Base-by-base conservation (phyloP, 2,797 vertebrate species). In the Dendrocincla fuliginosa region DNA sequence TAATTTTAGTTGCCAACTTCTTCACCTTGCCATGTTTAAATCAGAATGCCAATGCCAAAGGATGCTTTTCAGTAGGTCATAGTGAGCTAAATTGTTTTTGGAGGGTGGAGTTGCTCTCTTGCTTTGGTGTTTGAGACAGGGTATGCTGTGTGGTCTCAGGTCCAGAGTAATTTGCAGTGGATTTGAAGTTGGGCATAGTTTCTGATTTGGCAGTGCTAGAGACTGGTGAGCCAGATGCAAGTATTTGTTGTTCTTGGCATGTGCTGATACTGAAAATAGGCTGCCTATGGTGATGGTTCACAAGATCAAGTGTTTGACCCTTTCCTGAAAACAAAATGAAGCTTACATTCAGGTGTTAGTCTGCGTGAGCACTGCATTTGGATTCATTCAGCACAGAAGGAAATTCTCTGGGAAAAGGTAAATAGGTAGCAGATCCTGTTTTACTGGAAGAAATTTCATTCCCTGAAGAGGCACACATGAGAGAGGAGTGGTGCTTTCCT, bases 391-490 rank as follows among this genome's bases (percentile, higher is more conserved):
- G 32, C 44, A 59, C 8, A 49, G n/a, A 84, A 89, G 27, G 5
- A 91, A 76, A 8, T 9, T 32, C 44, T 50, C 49, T 37, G 27
- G 33, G 47, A 57, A 76, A 90, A 85, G 39, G 25, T 35, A 71
- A 70, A 59, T 16, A 65, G 32, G 47, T 52, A 82, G 69, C 41
- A 55, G 65, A 41, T 81, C 53, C n/a, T 49, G 39, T 41, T 60
- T 65, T 59, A 69, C 19, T 49, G 41, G 59, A 85, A 61, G 52
- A 94, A 85, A 83, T 61, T 70, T 67, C 7, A 61, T 55, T 7
- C 46, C n/a, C 50, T 69, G 35, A 68, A 82, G 6, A 0, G 0
- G 22, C 3, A 3, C 0, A 2, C 12, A 13, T 7, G n/a, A 81
- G 41, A 46, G 49, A 86, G 19, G 27, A 81, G 71, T 8, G 16